Evolutionary conservation across 2,113 vertebrate genomes (phyloP).

Genomic region (Hylia prasina): DNA sequence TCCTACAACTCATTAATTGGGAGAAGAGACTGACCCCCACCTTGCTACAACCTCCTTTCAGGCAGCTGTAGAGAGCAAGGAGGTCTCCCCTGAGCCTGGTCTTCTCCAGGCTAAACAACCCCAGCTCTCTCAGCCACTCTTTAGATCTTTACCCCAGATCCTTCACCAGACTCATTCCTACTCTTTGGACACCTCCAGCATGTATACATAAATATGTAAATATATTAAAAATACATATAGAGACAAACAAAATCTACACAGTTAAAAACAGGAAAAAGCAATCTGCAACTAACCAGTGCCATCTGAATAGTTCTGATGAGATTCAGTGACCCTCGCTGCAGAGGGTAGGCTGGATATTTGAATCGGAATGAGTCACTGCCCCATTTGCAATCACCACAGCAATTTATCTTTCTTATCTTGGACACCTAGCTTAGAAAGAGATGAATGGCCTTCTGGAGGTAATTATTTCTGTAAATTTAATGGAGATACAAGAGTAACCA

Average conservation of each 20-base stretch:
- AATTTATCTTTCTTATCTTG: constrained; percentile 58
- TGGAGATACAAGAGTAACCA: constrained; percentile 31
- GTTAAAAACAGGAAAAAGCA: not conserved
- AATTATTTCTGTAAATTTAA: constrained; percentile 57
- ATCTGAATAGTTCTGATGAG: not conserved
- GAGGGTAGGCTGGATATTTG: not conserved
- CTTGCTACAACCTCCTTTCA: not conserved
- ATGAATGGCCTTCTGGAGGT: constrained; percentile 31
- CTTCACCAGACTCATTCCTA: not conserved
- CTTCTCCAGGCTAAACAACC: not conserved
- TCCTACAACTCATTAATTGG: not conserved
- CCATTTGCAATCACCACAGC: not conserved
- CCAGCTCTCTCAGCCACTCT: not conserved
- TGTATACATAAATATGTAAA: not conserved
- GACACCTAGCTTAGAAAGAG: constrained; percentile 28
- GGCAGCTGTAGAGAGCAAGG: rapidly evolving
- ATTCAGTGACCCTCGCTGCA: not conserved
- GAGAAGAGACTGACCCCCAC: not conserved
- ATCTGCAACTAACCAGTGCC: not conserved
- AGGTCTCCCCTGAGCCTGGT: not conserved
- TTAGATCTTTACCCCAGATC: not conserved
- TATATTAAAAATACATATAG: not conserved
- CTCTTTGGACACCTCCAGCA: not conserved
- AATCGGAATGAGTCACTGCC: not conserved
- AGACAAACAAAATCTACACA: not conserved